Evolutionary conservation across 2,888 invertebrate genomes (phyloP), one percentile per base, ranked within the genome.

Genomic region (Crioceris asparagi): DNA sequence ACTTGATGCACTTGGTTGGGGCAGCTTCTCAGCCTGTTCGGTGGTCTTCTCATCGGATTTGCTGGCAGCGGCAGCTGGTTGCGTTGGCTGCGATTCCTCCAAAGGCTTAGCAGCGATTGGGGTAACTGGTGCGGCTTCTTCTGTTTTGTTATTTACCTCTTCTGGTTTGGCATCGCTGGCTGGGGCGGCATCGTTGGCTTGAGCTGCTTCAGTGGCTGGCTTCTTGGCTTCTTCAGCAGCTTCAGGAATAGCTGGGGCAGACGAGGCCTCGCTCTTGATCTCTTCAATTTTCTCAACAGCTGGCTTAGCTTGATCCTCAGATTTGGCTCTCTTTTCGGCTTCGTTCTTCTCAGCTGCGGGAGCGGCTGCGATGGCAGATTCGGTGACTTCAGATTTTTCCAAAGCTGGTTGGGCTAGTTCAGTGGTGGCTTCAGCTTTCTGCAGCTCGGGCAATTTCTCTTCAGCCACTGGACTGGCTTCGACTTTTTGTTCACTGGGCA

Each of bases 21-120:
- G 53, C 44, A 52, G 43, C 49, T 55, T 52, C 38, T 53, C 57
- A 18, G 17, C 32, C 16, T 29, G 18, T 25, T 64, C 69, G 56
- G 62, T 68, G 50, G 64, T 68, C 19, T 47, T 50, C 35, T 47
- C 43, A 29, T 43, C 40, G 6, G 41, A 38, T 26, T 38, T 32
- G n/a, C n/a, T n/a, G n/a, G n/a, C n/a, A n/a, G n/a, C 31, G 12
- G 63, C 2, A 64, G 61, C 33, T 65, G 44, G 0, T 65, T 58
- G 39, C 65, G 60, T n/a, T 45, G 43, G 14, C 10, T 27, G 27
- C 7, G 4, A 15, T 11, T 27, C 4, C 15, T 55, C 46, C 2
- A 43, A 18, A 1, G 56, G 50, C 38, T 41, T 35, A 5, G 41
- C 31, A 15, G 35, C 17, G 10, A 21, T 10, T 16, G 15, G 29